Base-by-base conservation (phyloP, 1,140 invertebrate genomes). In the Choristoneura fumiferana region DNA sequence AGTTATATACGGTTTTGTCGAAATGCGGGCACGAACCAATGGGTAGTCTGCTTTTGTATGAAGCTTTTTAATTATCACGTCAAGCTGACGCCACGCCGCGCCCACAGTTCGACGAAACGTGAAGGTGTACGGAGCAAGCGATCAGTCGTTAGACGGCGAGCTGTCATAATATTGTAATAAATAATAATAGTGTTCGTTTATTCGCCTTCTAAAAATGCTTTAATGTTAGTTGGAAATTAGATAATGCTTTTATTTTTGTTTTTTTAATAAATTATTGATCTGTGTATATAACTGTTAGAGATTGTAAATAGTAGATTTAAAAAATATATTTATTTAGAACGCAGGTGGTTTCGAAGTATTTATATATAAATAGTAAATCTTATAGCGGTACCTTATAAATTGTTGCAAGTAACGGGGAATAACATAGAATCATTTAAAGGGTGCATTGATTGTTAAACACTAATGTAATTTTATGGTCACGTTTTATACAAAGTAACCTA, bases 131-230 rank as follows among this genome's bases (percentile, higher is more conserved):
- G 22, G 6, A 29, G 22, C 22, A 29, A 29, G 6, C 22, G 6
- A 29, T 29, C 22, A 6, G 2, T 29, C 6, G 22, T 29, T 2
- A 29, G 22, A 29, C 22, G 22, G 6, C 22, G 22, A 6, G 58
- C 67, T 69, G 65, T 62, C 66, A 64, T 64, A 65, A 62, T 72
- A 54, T 52, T 58, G 56, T 38, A 35, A 60, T 59, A 58, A 35
- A 60, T 59, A 58, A 67, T 71, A 56, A 73, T 71, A 75, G 75
- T 81, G 77, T 84, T 81, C 68, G 72, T 74, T 82, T 76, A 64
- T 76, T 82, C 71, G 81, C 81, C 81, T 84, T 84, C 74, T 71
- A 65, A 73, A 29, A 78, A 82, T 81, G 81, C 78, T 83, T 83
- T 81, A 83, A 83, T 62, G 67, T 77, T 76, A 74, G 73, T 66